Conservation (phyloP, 92 coral and sea anemone genomes). For the Actinernus sp. region DNA sequence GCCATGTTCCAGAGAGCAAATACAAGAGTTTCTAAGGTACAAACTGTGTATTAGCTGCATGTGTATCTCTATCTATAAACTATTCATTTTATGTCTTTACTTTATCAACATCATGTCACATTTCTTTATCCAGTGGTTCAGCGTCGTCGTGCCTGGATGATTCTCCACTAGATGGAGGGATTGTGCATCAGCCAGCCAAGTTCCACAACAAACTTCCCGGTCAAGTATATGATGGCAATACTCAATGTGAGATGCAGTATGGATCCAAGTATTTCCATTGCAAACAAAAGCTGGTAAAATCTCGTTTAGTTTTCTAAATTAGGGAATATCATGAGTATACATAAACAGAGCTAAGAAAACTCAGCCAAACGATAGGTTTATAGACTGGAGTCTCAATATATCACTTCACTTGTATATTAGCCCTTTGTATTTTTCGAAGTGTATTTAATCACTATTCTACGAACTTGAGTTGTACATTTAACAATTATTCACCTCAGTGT, state of each 20-base stretch:
- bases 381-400: too few relatives aligned
- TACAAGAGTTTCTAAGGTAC: slow-evolving; percentile 75
- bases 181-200: slow-evolving; percentile 53
- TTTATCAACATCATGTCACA: background rate
- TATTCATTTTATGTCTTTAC: too few relatives aligned
- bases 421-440: too few relatives aligned
- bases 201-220: slow-evolving; percentile 85
- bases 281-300: slow-evolving; percentile 32
- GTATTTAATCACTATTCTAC: too few relatives aligned
- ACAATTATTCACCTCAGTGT: too few relatives aligned
- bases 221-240: slow-evolving; percentile 71
- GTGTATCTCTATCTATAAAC: background rate
- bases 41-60: background rate
- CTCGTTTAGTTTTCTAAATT: too few relatives aligned
- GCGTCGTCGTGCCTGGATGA: slow-evolving; percentile 84
- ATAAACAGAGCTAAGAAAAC: too few relatives aligned
- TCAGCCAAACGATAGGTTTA: too few relatives aligned
- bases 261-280: slow-evolving; percentile 65
- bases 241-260: slow-evolving; percentile 82
- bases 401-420: too few relatives aligned
- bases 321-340: too few relatives aligned
- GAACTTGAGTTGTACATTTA: too few relatives aligned
- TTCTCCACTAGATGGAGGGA: slow-evolving; percentile 38
- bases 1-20: slow-evolving; percentile 61
- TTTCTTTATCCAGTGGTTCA: slow-evolving; percentile 33